Conservation (phyloP, 2,888 invertebrate species). For the Apotomis capreana region DNA sequence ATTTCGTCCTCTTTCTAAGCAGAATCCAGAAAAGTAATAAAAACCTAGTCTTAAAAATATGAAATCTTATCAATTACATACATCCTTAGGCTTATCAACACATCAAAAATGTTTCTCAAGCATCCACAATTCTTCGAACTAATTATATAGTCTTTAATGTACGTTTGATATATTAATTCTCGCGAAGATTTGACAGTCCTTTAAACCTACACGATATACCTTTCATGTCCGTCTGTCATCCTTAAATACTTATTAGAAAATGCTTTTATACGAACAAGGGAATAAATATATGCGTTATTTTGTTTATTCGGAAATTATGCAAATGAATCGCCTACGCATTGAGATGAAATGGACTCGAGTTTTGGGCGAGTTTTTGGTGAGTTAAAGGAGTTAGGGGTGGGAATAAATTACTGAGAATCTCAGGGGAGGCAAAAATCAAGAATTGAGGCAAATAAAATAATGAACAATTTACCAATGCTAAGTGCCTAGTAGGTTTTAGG, state of each 20-base stretch:
- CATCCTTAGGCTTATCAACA: not conserved
- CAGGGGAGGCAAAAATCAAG: not conserved
- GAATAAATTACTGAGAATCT: not conserved
- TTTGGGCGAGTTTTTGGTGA: not conserved
- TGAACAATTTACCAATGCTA: no score
- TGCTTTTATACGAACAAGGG: not conserved
- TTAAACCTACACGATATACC: constrained; percentile 10
- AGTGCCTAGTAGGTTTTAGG: no score
- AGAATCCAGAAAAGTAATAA: no score
- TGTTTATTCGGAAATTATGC: constrained; percentile 2
- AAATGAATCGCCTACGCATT: constrained; percentile 9
- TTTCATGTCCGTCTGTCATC: not conserved
- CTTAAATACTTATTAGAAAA: constrained; percentile 1
- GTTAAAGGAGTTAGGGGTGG: not conserved
- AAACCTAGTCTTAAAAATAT: no score
- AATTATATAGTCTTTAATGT: not conserved
- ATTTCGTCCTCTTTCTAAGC: no score
- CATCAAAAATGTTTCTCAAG: not conserved
- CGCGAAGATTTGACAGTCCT: constrained; percentile 11
- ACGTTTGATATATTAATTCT: constrained; percentile 16
- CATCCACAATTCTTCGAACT: not conserved
- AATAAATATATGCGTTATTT: constrained; percentile 18
- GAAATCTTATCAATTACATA: no score
- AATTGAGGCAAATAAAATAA: no score
- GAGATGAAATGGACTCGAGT: not conserved